Conservation (phyloP, 2,888 invertebrate genomes). For the Apoderus coryli region DNA sequence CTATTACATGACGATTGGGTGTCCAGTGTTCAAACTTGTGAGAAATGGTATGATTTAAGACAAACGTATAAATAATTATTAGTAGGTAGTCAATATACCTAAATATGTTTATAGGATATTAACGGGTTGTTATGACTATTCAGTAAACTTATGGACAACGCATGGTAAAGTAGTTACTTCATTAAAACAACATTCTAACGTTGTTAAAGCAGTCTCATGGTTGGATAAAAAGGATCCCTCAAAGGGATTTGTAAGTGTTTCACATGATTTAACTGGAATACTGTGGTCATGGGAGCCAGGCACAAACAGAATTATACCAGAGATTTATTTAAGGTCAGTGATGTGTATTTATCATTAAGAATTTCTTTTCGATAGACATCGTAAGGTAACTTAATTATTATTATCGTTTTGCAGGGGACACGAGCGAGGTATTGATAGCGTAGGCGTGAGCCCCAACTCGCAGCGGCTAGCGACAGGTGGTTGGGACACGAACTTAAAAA, state of each 20-base stretch:
- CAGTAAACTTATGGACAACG: conserved; percentile 77
- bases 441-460: conserved; percentile 57
- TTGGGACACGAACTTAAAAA: conserved; percentile 83
- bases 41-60: conserved; percentile 21
- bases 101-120: conserved; percentile 51
- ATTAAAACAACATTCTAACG: conserved; percentile 73
- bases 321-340: conserved; percentile 67
- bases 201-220: conserved; percentile 84
- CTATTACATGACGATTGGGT: conserved; percentile 97
- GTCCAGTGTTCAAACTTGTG: conserved; percentile 33
- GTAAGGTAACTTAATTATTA: too few species aligned
- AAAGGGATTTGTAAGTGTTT: conserved; percentile 47
- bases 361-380: too few species aligned
- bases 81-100: neutral
- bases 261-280: conserved; percentile 81
- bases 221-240: conserved; percentile 47
- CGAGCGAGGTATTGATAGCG: conserved; percentile 80
- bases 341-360: too few species aligned
- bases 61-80: neutral
- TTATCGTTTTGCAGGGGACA: too few species aligned
- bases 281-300: conserved; percentile 40
- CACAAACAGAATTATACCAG: conserved; percentile 60
- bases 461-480: conserved; percentile 66
- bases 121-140: conserved; percentile 88
- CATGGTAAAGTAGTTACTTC: conserved; percentile 73